These are phyloP conservation scores for Zaprionus inermis DNA, from an alignment of 1,140 invertebrate species.

Conservation along the genomic window DNA sequence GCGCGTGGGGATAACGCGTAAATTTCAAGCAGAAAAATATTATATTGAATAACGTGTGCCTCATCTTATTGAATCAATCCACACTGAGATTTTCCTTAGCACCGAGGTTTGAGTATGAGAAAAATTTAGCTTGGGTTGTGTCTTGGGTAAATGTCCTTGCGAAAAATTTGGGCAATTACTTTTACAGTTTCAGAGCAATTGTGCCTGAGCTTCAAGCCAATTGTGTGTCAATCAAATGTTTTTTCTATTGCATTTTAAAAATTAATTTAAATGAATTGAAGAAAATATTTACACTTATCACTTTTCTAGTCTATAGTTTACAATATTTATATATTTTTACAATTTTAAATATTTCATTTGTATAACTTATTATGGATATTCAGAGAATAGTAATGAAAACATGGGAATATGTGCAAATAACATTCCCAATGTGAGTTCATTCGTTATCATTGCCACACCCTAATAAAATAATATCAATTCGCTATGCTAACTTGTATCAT, in stretches of 20 bases:
- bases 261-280: not conserved
- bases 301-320: not conserved
- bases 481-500: slow-evolving; percentile 5
- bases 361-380: not conserved
- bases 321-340: not conserved
- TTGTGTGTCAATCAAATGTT: not conserved
- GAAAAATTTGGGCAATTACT: not conserved
- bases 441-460: not conserved
- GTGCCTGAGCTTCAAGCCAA: not conserved
- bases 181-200: slow-evolving; percentile 9
- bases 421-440: not conserved
- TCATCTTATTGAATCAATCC: no score
- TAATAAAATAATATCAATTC: slow-evolving; percentile 1
- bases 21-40: not conserved
- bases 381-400: not conserved
- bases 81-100: no score
- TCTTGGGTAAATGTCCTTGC: slow-evolving; percentile 21
- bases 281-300: not conserved
- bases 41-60: no score
- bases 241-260: not conserved
- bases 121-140: not conserved
- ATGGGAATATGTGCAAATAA: not conserved
- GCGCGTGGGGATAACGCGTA: not conserved
- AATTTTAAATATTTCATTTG: not conserved
- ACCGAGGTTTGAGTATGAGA: not conserved